These are phyloP conservation scores for Pampus argenteus DNA, from an alignment of 2,797 vertebrate species.

Conservation along the genomic window DNA sequence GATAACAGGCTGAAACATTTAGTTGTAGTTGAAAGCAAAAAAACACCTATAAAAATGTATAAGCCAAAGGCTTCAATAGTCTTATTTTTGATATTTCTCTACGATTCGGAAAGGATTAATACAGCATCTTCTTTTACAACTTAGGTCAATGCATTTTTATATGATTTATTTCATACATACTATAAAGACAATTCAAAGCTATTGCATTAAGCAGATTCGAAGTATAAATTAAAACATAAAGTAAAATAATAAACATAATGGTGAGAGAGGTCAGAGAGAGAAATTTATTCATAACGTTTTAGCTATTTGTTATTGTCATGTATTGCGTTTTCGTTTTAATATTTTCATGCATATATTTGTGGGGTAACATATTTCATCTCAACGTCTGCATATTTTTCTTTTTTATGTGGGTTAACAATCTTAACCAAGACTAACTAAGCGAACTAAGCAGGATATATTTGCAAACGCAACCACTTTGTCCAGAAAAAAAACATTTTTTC, in stretches of 20 bases:
- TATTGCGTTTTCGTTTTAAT: neutral
- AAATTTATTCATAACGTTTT: neutral
- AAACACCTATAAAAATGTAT: neutral
- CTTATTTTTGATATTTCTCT: neutral
- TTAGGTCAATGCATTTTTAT: neutral
- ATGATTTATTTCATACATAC: neutral
- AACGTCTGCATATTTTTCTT: neutral
- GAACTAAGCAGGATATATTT: neutral
- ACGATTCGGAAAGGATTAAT: conserved; percentile 7
- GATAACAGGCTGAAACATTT: conserved; percentile 13
- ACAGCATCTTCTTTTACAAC: neutral
- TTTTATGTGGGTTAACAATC: neutral
- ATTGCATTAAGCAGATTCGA: neutral
- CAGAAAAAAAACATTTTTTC: neutral
- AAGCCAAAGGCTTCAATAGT: neutral
- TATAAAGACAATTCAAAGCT: neutral
- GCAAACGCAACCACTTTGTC: neutral
- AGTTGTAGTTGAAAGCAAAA: conserved; percentile 1
- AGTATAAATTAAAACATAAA: neutral
- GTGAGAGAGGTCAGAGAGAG: neutral
- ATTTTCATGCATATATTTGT: neutral
- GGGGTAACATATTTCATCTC: neutral
- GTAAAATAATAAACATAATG: neutral
- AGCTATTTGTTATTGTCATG: neutral
- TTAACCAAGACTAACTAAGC: neutral